Base-by-base conservation (phyloP, 1,140 invertebrate genomes). In the Stegodyphus mimosarum region DNA sequence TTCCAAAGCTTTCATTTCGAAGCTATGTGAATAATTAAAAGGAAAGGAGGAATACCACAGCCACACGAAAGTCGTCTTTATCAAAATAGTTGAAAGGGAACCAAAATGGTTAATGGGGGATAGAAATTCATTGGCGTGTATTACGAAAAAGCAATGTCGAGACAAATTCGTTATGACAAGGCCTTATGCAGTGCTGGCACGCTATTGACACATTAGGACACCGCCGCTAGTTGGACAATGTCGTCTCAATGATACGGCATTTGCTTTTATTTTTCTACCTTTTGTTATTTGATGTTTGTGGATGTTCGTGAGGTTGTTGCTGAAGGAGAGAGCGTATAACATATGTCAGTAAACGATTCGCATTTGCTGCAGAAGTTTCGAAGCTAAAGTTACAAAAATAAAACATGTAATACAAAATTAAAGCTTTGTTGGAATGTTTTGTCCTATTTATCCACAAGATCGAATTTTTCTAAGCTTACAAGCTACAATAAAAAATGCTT, bases 101-200 rank as follows among this genome's bases (percentile, higher is more conserved):
- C 33, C 33, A 33, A 33, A 50, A 72, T 63, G 69, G 78, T 15
- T 6, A 18, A 49, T 13, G 33, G 64, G 33, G 66, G 52, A 15
- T n/a, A 52, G 50, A 55, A 84, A 84, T 84, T 83, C 79, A 83
- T 74, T 83, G 80, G 63, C 80, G 80, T 83, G 71, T 73, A 71
- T 83, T 52, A 74, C 74, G 71, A 33, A 70, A 66, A 83, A 83
- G 80, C 60, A 74, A 83, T 84, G 73, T 75, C 64, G 73, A 33
- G 72, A 84, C 83, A 84, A 84, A 84, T 84, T 70, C 64, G 83
- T 69, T 77, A 49, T 76, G 83, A 84, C 73, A 84, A 76, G 73
- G 66, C 66, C 73, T 84, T 77, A 84, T 84, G 83, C 66, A 70
- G 64, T 17, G 15, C 10, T 63, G 64, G 73, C 83, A 84, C 83